These are phyloP conservation scores for Diorhabda carinulata DNA, from an alignment of 1,140 invertebrate species.

Conservation along the genomic window DNA sequence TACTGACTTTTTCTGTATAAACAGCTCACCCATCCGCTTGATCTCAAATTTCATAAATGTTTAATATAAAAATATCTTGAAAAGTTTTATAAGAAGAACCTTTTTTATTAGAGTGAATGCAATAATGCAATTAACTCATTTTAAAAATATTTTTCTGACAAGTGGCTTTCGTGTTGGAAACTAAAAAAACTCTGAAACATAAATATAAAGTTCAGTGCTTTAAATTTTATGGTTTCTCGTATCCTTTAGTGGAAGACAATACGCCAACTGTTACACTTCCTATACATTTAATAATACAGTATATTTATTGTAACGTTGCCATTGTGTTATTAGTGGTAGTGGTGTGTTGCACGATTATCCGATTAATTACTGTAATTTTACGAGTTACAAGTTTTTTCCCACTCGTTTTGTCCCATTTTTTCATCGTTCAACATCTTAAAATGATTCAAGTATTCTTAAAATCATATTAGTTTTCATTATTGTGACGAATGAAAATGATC, in stretches of 20 bases:
- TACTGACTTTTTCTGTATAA: too few relatives aligned
- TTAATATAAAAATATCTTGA: too few relatives aligned
- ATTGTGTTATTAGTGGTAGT: neutral
- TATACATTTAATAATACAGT: neutral
- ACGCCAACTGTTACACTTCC: slow-evolving; percentile 1
- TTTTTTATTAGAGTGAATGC: too few relatives aligned
- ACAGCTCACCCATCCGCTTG: too few relatives aligned
- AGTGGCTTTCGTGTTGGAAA: slow-evolving; percentile 1
- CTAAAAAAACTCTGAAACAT: neutral
- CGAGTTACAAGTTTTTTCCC: neutral
- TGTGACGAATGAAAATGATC: too few relatives aligned
- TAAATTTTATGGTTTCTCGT: slow-evolving; percentile 2
- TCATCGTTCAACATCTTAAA: too few relatives aligned
- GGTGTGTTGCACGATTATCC: neutral
- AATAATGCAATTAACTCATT: neutral
- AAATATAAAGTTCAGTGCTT: neutral
- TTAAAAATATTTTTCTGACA: neutral
- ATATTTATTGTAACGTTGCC: neutral
- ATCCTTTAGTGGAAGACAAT: neutral
- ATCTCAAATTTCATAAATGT: too few relatives aligned
- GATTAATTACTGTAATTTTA: neutral
- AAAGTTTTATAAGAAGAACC: too few relatives aligned
- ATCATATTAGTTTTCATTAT: too few relatives aligned
- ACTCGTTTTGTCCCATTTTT: too few relatives aligned
- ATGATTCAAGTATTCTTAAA: too few relatives aligned